These are phyloP conservation scores for Notechis scutatus DNA, from an alignment of 2,113 vertebrate genomes.

Conservation along the genomic window DNA sequence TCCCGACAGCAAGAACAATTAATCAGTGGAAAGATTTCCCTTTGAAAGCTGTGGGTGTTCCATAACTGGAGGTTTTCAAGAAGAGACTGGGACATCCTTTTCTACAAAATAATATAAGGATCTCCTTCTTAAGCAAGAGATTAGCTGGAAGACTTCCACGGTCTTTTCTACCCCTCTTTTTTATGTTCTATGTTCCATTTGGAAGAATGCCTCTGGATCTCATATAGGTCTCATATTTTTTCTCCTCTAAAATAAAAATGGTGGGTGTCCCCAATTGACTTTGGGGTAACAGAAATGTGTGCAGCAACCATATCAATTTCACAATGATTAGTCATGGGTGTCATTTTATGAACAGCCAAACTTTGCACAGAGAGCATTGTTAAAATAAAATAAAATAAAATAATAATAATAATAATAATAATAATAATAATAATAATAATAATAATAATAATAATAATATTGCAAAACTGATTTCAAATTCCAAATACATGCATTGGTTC, in stretches of 20 bases:
- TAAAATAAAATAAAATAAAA: no score
- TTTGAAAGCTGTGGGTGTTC: no score
- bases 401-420: no score
- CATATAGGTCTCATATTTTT: not conserved
- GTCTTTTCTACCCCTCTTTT: not conserved
- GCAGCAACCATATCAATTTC: not conserved
- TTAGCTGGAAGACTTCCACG: no score
- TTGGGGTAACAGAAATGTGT: not conserved
- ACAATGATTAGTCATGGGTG: not conserved
- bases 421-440: no score
- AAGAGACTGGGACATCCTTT: no score
- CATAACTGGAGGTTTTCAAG: no score
- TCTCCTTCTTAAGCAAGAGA: no score
- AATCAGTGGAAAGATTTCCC: no score
- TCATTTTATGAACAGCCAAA: not conserved
- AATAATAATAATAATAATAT: no score
- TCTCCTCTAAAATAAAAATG: not conserved
- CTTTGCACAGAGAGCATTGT: not conserved
- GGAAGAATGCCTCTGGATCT: not conserved
- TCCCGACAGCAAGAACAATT: no score
- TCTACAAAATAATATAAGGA: no score
- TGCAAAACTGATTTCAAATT: not conserved
- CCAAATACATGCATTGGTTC: not conserved
- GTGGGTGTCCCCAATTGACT: not conserved
- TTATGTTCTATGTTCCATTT: not conserved